phyloP scores from a whole-genome alignment of 1,140 invertebrate species.

The Apolygus lucorum region DNA sequence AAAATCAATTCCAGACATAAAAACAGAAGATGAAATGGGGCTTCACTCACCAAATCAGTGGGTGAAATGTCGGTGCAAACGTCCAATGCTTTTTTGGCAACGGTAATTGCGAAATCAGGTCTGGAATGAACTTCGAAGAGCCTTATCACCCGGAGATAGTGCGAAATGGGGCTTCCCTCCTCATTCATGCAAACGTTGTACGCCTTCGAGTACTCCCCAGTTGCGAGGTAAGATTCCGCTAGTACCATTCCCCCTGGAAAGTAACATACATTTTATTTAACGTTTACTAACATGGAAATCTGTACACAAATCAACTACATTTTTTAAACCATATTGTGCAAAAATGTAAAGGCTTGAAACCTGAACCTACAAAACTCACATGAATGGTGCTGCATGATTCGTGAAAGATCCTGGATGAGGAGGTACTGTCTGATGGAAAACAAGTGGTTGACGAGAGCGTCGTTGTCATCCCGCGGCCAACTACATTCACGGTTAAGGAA shows the following conservation, averaged over 20 bases:
- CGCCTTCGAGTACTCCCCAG: slow-evolving; percentile 29
- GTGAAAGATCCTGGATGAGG: slow-evolving; percentile 18
- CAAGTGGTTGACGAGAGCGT: slow-evolving; percentile 16
- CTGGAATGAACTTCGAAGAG: slow-evolving; percentile 23
- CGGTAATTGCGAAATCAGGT: slow-evolving; percentile 22
- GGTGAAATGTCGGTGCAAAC: neutral
- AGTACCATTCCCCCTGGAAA: slow-evolving; percentile 25
- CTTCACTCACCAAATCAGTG: slow-evolving; percentile 13
- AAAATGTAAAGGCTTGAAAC: too few species aligned
- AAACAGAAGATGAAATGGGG: neutral
- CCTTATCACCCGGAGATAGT: slow-evolving; percentile 20
- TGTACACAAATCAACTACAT: too few species aligned
- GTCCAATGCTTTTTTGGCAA: slow-evolving; percentile 11
- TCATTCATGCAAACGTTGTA: slow-evolving; percentile 24
- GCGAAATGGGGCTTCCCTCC: neutral
- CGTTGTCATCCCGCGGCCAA: slow-evolving; percentile 17
- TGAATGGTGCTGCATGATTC: neutral
- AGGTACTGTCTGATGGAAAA: slow-evolving; percentile 20
- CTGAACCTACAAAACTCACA: slow-evolving; percentile 24
- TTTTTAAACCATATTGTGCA: too few species aligned
- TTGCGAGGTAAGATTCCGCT: slow-evolving; percentile 24
- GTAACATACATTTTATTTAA: too few species aligned
- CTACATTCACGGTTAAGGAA: slow-evolving; percentile 1
- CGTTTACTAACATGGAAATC: too few species aligned
- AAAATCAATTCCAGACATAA: neutral